Percentiles rank a stretch among this genome's conserved stretches.
These are phyloP conservation scores for Oreochromis tanganicae DNA, from an alignment of 2,113 vertebrate genomes.

Conservation along the genomic window DNA sequence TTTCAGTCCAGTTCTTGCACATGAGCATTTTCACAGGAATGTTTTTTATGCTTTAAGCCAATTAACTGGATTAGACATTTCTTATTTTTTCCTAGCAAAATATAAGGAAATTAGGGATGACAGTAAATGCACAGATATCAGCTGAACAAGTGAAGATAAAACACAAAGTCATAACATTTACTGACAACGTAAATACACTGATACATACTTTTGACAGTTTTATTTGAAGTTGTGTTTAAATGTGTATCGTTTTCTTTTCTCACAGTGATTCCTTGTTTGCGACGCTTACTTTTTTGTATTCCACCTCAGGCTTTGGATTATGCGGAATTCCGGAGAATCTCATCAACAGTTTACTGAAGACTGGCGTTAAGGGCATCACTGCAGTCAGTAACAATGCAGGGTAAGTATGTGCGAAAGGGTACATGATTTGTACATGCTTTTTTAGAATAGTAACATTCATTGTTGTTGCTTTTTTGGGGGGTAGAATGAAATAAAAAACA, in stretches of 20 bases:
- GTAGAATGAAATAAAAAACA: not conserved
- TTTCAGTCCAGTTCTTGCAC: not conserved
- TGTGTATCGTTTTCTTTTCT: not conserved
- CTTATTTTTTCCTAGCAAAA: not conserved
- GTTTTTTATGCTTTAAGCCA: not conserved
- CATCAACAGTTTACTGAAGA: slow-evolving; percentile 88
- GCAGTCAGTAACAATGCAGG: slow-evolving; percentile 98
- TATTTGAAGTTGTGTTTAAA: not conserved
- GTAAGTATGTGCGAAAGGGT: slow-evolving; percentile 66
- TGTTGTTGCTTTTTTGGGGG: not conserved
- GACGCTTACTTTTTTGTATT: not conserved
- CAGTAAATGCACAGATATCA: not conserved
- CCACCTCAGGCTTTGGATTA: slow-evolving; percentile 84
- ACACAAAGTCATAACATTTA: not conserved
- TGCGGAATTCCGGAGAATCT: slow-evolving; percentile 98
- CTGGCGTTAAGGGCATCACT: slow-evolving; percentile 84
- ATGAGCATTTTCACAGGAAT: not conserved
- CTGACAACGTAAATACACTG: not conserved
- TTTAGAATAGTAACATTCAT: not conserved
- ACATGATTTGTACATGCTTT: not conserved
- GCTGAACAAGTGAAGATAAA: not conserved
- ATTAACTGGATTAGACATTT: not conserved
- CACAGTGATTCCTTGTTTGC: not conserved
- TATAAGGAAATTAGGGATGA: not conserved
- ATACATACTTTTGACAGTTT: not conserved